A percentile compares a stretch with the other conserved stretches of the same genome.
phyloP scores from a whole-genome alignment of 2,888 invertebrate species.

The Cheilosia grossa region DNA sequence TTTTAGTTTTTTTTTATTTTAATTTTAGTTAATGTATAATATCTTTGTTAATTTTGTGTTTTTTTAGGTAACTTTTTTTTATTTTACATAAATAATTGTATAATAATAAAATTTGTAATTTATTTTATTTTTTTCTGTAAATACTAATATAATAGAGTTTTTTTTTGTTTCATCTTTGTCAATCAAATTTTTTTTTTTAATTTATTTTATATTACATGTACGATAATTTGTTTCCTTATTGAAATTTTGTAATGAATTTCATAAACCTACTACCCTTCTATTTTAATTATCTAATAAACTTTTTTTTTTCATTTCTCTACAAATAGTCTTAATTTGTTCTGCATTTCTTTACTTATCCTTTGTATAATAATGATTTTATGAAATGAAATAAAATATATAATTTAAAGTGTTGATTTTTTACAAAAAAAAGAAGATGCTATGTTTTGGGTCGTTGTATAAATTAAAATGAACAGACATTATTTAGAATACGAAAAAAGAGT shows the following conservation, averaged over 20 bases:
- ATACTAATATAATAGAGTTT: slow-evolving; percentile 54
- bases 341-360: slow-evolving; percentile 21
- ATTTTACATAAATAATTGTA: slow-evolving; percentile 67
- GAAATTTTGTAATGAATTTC: slow-evolving; percentile 19
- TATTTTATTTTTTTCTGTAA: slow-evolving; percentile 26
- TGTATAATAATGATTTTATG: slow-evolving; percentile 29
- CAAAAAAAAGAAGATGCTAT: slow-evolving; percentile 5
- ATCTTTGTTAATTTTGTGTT: slow-evolving; percentile 34
- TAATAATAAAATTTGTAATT: slow-evolving; percentile 68
- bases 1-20: slow-evolving; percentile 48
- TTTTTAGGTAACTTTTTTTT: slow-evolving; percentile 57
- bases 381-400: not conserved
- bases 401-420: not conserved
- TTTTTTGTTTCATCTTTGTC: slow-evolving; percentile 30
- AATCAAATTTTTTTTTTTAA: slow-evolving; percentile 29
- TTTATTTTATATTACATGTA: slow-evolving; percentile 52
- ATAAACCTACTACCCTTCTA: slow-evolving; percentile 33
- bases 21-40: slow-evolving; percentile 46
- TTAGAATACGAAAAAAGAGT: slow-evolving; percentile 13
- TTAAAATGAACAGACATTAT: slow-evolving; percentile 29
- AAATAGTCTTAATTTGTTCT: slow-evolving; percentile 44
- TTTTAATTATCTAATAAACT: slow-evolving; percentile 61
- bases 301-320: slow-evolving; percentile 41
- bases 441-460: slow-evolving; percentile 57
- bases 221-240: slow-evolving; percentile 27